Evolutionary conservation across 1,140 invertebrate genomes (phyloP).

Genomic region (Agrilus planipennis): DNA sequence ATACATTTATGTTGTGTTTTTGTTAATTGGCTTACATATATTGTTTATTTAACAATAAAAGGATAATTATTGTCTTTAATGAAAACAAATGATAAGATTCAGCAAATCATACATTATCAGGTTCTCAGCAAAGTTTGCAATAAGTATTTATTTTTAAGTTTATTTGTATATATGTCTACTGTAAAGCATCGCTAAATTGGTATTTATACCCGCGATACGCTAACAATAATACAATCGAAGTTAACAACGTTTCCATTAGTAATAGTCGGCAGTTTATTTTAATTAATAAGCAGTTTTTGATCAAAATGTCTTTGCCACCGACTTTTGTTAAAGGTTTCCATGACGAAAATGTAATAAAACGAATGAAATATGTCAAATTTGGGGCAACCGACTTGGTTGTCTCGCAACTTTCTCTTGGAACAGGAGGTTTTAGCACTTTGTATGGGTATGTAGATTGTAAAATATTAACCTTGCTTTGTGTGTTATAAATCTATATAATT

Average conservation of each 20-base stretch:
- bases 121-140: background rate
- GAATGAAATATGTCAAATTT: conserved; percentile 44
- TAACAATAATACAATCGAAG: background rate
- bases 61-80: too few relatives aligned
- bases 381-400: conserved; percentile 44
- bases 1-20: too few relatives aligned
- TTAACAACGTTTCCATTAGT: background rate
- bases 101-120: too few relatives aligned
- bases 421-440: conserved; percentile 40
- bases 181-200: too few relatives aligned
- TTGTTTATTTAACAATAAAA: too few relatives aligned
- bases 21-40: too few relatives aligned
- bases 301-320: conserved; percentile 24
- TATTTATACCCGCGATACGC: too few relatives aligned
- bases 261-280: background rate
- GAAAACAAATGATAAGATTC: too few relatives aligned
- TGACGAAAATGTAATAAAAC: conserved; percentile 38
- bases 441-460: conserved; percentile 39
- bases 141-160: background rate
- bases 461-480: conserved; percentile 4
- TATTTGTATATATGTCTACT: background rate
- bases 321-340: conserved; percentile 49
- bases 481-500: background rate
- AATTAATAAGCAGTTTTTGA: background rate
- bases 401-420: conserved; percentile 43